Conservation (phyloP, 2,797 vertebrate species). For the Pseudotriccus pelzelni region DNA sequence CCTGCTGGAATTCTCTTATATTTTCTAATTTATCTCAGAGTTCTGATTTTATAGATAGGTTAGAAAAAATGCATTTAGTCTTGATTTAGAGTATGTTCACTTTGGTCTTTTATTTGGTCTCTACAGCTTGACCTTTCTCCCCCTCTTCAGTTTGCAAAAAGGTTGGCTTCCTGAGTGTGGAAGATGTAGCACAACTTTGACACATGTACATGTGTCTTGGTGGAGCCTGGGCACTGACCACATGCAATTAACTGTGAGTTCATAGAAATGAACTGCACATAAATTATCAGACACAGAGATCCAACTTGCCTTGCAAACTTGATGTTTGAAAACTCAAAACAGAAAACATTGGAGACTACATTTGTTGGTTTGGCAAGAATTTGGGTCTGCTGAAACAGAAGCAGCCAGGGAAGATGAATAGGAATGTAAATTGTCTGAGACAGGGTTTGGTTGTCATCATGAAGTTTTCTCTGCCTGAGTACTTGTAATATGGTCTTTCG, state of each 20-base stretch:
- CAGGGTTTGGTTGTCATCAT: neutral
- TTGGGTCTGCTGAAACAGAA: neutral
- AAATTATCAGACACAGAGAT: neutral
- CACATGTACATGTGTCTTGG: rapidly evolving
- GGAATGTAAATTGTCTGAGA: neutral
- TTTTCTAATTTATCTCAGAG: neutral
- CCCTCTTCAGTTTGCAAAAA: neutral
- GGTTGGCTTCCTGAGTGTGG: too few species aligned
- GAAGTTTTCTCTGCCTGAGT: neutral
- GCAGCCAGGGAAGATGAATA: neutral
- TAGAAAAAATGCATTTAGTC: neutral
- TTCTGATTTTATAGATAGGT: neutral
- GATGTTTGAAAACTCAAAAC: neutral
- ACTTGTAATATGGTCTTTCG: neutral
- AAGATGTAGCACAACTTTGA: neutral
- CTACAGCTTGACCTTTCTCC: neutral
- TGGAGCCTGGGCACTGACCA: neutral
- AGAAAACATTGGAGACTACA: neutral
- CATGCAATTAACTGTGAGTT: neutral
- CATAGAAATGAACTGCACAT: neutral
- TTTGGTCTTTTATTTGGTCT: neutral
- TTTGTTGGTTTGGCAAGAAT: neutral
- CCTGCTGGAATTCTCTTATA: neutral
- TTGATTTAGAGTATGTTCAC: neutral
- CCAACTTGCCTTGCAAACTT: neutral